A percentile compares a stretch with the other conserved stretches of the same genome.
phyloP scores from a whole-genome alignment of 2,797 vertebrate genomes.

The Eidolon dupreanum region DNA sequence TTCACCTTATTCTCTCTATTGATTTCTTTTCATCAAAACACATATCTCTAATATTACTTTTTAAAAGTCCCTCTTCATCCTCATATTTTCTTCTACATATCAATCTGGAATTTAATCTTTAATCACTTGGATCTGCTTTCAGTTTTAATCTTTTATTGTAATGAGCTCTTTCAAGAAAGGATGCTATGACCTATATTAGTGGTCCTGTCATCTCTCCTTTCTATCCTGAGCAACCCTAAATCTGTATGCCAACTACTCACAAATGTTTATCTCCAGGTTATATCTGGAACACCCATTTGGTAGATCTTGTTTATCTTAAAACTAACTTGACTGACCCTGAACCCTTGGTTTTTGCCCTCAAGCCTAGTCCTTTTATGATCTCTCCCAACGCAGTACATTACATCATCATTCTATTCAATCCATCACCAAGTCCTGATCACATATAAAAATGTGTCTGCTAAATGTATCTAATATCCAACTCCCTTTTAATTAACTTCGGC shows the following conservation, averaged over 20 bases:
- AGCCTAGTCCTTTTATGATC: not conserved
- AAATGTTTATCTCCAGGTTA: not conserved
- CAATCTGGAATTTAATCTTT: not conserved
- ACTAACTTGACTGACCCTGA: not conserved
- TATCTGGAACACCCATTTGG: not conserved
- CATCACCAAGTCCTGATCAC: not conserved
- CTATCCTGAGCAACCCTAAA: not conserved
- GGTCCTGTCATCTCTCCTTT: not conserved
- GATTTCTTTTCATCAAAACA: not conserved
- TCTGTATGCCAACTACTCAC: not conserved
- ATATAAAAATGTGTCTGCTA: not conserved
- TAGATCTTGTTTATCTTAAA: not conserved
- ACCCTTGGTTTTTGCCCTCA: not conserved
- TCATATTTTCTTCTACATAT: not conserved
- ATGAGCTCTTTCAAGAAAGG: not conserved
- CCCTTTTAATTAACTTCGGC: not conserved
- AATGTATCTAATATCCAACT: not conserved
- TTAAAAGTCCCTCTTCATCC: not conserved
- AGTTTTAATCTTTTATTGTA: not conserved
- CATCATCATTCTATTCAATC: not conserved
- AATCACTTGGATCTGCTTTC: not conserved
- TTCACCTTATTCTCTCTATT: not conserved
- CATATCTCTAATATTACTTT: not conserved
- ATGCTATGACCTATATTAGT: not conserved
- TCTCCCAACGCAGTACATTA: not conserved